Evolutionary conservation across 2,888 invertebrate genomes (phyloP), one percentile per base, ranked within the genome.

Genomic region (Coleophora flavipennella): DNA sequence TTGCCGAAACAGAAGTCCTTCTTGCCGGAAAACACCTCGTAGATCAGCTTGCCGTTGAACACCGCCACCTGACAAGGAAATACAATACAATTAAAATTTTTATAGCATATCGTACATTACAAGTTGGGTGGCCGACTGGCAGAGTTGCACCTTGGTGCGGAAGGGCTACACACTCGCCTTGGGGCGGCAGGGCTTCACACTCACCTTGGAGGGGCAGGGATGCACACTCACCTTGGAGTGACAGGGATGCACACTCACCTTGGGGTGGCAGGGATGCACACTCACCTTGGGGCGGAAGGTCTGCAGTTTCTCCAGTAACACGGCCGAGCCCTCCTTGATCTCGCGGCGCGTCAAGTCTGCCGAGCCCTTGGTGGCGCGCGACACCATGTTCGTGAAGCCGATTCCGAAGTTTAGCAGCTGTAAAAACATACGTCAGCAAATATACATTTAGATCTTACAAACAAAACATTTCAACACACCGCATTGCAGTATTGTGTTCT

Each of bases 11-110:
- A 92, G 76, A 98, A 97, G 78, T 98, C 96, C 80, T 97, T 97
- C 81, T 96, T 96, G 11, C 97, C 97, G 44, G 95, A 95, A 86
- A 97, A 98, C 35, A 97, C 95, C 83, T 98, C 97, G 83, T 97
- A 98, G 61, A 98, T 98, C 57, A 97, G 90, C 87, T 98, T 98
- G n/a, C 98, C 98, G 87, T 98, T 98, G 78, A 97, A 97, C 35
- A 96, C 97, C 39, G 96, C 97, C 57, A 20, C 20, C 20, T 20
- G 20, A 97, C 41, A 20, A 20, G 8, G 43, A 31, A 32, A n/a
- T n/a, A n/a, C n/a, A n/a, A n/a, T n/a, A n/a, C n/a, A n/a, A n/a
- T n/a, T n/a, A n/a, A n/a, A n/a, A n/a, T n/a, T n/a, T n/a, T n/a
- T n/a, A n/a, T n/a, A n/a, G n/a, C n/a, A n/a, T n/a, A n/a, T n/a